These are phyloP conservation scores for Drosophila ogumai DNA, from an alignment of 1,140 invertebrate genomes.

Conservation along the genomic window DNA sequence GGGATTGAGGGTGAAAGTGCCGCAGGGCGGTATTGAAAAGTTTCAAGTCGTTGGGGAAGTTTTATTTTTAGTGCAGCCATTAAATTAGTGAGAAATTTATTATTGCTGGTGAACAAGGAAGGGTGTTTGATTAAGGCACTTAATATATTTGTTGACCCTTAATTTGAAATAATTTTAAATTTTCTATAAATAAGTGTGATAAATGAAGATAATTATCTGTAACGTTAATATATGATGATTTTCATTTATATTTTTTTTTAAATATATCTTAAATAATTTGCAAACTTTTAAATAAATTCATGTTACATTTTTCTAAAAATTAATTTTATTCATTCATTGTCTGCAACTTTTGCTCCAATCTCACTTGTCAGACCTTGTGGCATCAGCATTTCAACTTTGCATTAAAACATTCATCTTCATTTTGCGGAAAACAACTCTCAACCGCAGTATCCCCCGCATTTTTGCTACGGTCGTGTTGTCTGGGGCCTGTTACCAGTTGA, in stretches of 20 bases:
- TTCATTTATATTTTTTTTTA: background rate
- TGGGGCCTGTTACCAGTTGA: conserved; percentile 35
- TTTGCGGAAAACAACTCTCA: conserved; percentile 43
- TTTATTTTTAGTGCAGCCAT: conserved; percentile 7
- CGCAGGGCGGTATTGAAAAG: conserved; percentile 7
- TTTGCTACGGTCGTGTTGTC: conserved; percentile 15
- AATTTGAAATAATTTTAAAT: background rate
- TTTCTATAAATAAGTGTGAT: background rate
- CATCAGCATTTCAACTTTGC: conserved; percentile 59
- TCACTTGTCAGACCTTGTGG: conserved; percentile 26
- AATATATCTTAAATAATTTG: too few relatives aligned
- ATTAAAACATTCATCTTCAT: conserved; percentile 76
- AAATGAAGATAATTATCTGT: background rate
- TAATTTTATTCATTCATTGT: conserved; percentile 14
- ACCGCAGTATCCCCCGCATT: conserved; percentile 26
- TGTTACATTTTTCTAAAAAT: background rate
- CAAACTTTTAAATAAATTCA: background rate
- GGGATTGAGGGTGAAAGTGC: conserved; percentile 1
- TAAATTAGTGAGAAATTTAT: conserved; percentile 14
- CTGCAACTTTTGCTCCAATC: conserved; percentile 14
- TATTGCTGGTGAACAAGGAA: too few relatives aligned
- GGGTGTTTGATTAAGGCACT: background rate
- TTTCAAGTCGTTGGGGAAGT: conserved; percentile 5
- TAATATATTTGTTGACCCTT: background rate
- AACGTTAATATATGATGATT: too few relatives aligned